Evolutionary conservation across 2,797 vertebrate genomes (phyloP), one percentile per base, ranked within the genome.

Genomic region (Melanotaenia pygmaea): DNA sequence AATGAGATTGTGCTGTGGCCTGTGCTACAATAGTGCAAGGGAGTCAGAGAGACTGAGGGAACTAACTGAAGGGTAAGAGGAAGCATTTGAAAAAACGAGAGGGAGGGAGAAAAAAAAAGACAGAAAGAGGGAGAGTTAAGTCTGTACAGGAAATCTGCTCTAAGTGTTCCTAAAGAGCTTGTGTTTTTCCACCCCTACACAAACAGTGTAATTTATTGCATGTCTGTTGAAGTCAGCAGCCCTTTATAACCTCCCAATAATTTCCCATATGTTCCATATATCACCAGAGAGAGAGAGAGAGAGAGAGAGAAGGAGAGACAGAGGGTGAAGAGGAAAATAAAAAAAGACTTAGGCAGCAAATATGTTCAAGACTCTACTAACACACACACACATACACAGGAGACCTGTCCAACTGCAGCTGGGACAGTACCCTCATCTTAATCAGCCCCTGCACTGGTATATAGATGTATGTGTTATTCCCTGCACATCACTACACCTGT

Each of bases 251-350:
- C 92, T 89, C 88, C 90, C 88, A 91, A 91, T 94, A 89, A 94
- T 93, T 94, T 93, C 94, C 93, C 93, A 94, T 94, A 93, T 94
- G 92, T 90, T 93, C 88, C 87, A 92, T 91, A 93, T 94, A 94
- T 93, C 90, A 91, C 90, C 91, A 82, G 77, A 84, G 79, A 77
- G 92, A 88, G 88, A 88, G 89, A 9, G 7, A 20, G 45, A 47
- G 6, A 47, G 40, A 43, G 43, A 47, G 14, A 47, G 64, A 67
- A 81, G 74, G 66, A 81, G 81, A 82, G 80, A 81, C 76, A 70
- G 74, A 70, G 72, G 64, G 70, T 30, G 47, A 70, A 57, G 76
- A 69, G 69, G 47, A 65, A 74, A 65, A 51, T 3, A 32, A 30
- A 62, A 81, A 81, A 85, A 59, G 62, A 74, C 81, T 74, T 81